Evolutionary conservation across 2,113 vertebrate genomes (phyloP), one percentile per base, ranked within the genome.

Genomic region (Hucho hucho): DNA sequence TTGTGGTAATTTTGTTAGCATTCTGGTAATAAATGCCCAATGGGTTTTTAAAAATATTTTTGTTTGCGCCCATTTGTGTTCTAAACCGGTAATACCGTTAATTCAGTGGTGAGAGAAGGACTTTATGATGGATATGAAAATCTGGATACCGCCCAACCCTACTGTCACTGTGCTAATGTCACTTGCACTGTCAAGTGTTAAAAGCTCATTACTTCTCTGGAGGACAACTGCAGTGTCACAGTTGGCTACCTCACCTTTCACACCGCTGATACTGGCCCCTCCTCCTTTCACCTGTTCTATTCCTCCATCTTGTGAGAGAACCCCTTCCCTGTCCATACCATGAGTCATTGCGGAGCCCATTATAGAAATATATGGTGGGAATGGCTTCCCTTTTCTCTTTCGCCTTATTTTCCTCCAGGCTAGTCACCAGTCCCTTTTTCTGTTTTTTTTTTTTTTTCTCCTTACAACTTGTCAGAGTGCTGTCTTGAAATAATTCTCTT

Each of bases 391-490:
- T 22, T 24, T 12, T 43, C 24, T 49, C 9, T 32, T 32, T 32
- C 29, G 5, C 29, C 24, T 59, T n/a, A n/a, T n/a, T 70, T 7
- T 32, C 53, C 66, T 69, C 61, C 69, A 69, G 64, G 70, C 67
- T 53, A 32, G 25, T 43, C 63, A 63, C 76, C 75, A 68, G 32
- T 73, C 47, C 4, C 1, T 73, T 70, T 80, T 49, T 0, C 1
- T 73, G 68, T 80, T 49, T 0, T 66, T 24, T 6, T 6, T 6
- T 32, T 75, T 79, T 83, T 78, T 81, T 77, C 81, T 75, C 71
- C 65, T 73, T 78, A 77, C 73, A 74, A 63, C 71, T 81, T 79
- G 79, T 75, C 74, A 64, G 74, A 66, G 12, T 47, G 46, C 59
- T 69, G 14, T n/a, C 25, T 49, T 12, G 28, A 75, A 82, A 61